Percentiles rank a stretch among this genome's conserved stretches.
Conservation (phyloP, 2,113 vertebrate genomes). For the Dolichotis patagonum region DNA sequence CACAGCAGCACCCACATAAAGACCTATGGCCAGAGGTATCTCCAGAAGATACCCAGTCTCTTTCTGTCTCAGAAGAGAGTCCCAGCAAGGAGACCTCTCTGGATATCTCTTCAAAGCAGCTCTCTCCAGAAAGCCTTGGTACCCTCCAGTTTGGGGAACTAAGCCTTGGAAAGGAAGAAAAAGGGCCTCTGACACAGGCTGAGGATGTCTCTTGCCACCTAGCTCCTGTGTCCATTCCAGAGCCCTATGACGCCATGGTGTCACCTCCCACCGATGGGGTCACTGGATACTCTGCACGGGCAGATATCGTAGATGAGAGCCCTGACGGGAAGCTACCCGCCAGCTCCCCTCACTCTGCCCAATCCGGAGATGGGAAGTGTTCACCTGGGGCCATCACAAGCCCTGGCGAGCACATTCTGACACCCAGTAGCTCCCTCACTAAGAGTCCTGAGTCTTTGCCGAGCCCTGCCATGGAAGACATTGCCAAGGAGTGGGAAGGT, state of each 20-base stretch:
- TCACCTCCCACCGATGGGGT: conserved; percentile 42
- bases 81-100: conserved; percentile 83
- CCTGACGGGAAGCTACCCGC: conserved; percentile 44
- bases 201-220: conserved; percentile 35
- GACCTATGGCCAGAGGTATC: conserved; percentile 79
- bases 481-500: conserved; percentile 67
- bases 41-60: conserved; percentile 82
- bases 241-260: conserved; percentile 64
- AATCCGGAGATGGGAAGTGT: background rate
- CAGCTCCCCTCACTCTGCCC: conserved; percentile 43
- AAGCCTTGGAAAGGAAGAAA: conserved; percentile 76
- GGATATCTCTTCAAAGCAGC: conserved; percentile 82
- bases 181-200: conserved; percentile 13
- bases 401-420: conserved; percentile 50
- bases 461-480: conserved; percentile 65
- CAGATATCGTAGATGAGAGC: conserved; percentile 77
- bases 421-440: conserved; percentile 67
- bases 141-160: conserved; percentile 81
- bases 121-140: conserved; percentile 82
- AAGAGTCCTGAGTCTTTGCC: conserved; percentile 72
- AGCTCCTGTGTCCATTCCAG: conserved; percentile 61
- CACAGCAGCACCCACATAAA: conserved; percentile 62
- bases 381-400: conserved; percentile 31
- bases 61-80: conserved; percentile 84
- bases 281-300: conserved; percentile 74